Evolutionary conservation across 2,888 invertebrate species (phyloP).

Genomic region (Bellardia bayeri): DNA sequence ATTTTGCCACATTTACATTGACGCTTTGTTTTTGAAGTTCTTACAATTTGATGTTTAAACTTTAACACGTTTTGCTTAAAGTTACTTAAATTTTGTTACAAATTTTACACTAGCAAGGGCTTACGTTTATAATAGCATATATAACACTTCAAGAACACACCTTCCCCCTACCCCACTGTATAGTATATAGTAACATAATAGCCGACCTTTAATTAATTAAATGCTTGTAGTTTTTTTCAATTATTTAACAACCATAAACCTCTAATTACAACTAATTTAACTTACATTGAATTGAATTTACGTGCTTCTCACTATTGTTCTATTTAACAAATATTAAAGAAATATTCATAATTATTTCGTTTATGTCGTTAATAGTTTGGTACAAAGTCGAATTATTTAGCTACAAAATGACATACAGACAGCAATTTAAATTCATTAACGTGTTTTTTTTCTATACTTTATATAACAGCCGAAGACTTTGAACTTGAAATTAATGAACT

Average conservation of each 20-base stretch:
- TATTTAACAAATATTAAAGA: neutral
- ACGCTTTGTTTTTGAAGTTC: no score
- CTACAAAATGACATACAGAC: conserved; percentile 3
- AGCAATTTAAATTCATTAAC: conserved; percentile 1
- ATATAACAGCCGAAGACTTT: conserved; percentile 30
- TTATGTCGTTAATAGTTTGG: neutral
- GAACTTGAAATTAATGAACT: conserved; percentile 51
- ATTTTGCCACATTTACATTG: no score
- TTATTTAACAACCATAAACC: neutral
- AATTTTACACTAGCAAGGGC: neutral
- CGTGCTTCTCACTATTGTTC: conserved; percentile 3
- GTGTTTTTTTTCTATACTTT: neutral
- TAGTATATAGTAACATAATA: neutral
- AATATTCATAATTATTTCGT: neutral
- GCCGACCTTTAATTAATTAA: neutral
- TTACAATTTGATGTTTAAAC: no score
- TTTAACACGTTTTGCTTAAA: no score
- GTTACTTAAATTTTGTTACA: neutral
- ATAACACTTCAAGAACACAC: neutral
- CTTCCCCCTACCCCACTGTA: neutral
- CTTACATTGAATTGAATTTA: conserved; percentile 10
- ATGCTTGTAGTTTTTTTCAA: neutral
- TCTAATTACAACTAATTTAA: neutral
- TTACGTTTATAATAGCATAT: neutral
- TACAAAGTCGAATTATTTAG: conserved; percentile 2